Evolutionary conservation across 1,140 invertebrate species (phyloP), one percentile per base, ranked within the genome.

Genomic region (Tyrophagus putrescentiae): DNA sequence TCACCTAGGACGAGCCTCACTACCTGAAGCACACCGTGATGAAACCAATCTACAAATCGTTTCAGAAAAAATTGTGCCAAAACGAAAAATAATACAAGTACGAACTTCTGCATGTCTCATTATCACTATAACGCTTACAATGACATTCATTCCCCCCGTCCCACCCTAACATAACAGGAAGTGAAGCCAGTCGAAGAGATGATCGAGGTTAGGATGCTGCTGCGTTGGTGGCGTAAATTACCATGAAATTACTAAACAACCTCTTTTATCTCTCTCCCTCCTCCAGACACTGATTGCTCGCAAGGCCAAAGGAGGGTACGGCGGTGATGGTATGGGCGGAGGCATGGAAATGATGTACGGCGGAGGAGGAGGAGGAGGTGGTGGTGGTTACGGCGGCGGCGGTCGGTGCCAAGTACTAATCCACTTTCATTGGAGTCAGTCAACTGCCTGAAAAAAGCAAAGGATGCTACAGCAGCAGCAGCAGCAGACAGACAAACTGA

Each of bases 1-100:
- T n/a, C n/a, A n/a, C n/a, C n/a, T n/a, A n/a, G n/a, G 59, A 60
- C 34, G 59, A 60, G n/a, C 25, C 59, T 16, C 59, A 60, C 28
- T 16, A 31, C 1, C 32, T 60, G 29, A 5, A 4, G 1, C 59
- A 60, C 32, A 21, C n/a, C 11, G 59, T 60, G 13, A 59, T 16
- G 7, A 60, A 60, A 60, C 59, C 59, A 59, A 36, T 60, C 57
- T 34, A 34, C 25, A 42, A 60, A 60, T 23, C 28, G 27, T 23
- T 60, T 7, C 4, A 28, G 59, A 60, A 60, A 25, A 57, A 2
- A 60, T 60, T 60, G 33, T 56, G 28, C 59, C 59, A 57, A 28
- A 57, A 3, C 58, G 59, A 3, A 53, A 60, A 16, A 60, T 60
- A 21, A 18, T 21, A 16, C 48, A 52, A 48, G 48, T n/a, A n/a